Evolutionary conservation across 2,113 vertebrate genomes (phyloP).

Genomic region (Arizona elegans): DNA sequence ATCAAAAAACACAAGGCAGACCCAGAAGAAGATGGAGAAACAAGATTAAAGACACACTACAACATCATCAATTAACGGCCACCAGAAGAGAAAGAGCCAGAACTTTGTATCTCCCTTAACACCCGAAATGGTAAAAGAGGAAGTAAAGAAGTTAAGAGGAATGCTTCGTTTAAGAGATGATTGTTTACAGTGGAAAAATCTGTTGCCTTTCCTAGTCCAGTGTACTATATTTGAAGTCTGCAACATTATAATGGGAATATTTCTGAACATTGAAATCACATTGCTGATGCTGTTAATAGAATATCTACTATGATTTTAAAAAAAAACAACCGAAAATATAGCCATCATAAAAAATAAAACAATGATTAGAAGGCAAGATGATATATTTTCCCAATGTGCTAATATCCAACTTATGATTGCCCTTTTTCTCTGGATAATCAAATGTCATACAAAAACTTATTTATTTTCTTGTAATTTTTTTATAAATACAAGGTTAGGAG

Average conservation of each 20-base stretch:
- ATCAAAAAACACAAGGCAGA: neutral
- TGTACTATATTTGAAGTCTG: neutral
- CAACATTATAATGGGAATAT: neutral
- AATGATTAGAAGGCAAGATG: neutral
- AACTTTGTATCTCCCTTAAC: neutral
- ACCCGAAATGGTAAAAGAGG: neutral
- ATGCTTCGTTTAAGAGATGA: neutral
- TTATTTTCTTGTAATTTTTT: neutral
- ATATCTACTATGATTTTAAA: neutral
- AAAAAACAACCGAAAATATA: neutral
- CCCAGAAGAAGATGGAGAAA: neutral
- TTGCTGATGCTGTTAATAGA: neutral
- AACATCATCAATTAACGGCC: neutral
- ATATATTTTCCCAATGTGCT: neutral
- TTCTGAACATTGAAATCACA: neutral
- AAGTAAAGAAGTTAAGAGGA: neutral
- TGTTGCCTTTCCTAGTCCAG: neutral
- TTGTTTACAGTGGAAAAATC: neutral
- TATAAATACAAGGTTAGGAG: neutral
- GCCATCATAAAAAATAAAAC: neutral
- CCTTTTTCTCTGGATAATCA: neutral
- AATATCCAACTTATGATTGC: neutral
- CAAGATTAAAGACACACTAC: neutral
- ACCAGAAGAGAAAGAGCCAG: neutral
- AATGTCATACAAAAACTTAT: neutral